Evolutionary conservation across 2,113 vertebrate genomes (phyloP), one percentile per base, ranked within the genome.

Genomic region (Anguilla japonica): DNA sequence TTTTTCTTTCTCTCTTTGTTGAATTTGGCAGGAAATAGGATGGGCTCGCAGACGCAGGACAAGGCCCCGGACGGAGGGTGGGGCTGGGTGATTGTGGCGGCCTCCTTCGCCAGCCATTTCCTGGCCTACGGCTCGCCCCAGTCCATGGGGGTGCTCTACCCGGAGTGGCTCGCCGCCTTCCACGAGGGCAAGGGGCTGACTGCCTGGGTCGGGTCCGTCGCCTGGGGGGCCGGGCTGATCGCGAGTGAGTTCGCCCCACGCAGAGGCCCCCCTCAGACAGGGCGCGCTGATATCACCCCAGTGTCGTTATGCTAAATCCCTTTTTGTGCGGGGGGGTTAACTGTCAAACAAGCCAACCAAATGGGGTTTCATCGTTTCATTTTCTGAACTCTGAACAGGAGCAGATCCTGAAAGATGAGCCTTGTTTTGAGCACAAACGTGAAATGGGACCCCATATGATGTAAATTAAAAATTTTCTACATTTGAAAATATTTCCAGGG

Each of bases 151-250:
- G 96, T 98, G 86, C 89, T 98, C 18, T 98, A 97, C 41, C 67
- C 97, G 7, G 96, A 97, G 84, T 98, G 97, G 97, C 89, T 98
- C 89, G 95, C 95, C 43, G 87, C 91, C 41, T 98, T 97, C 85
- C 94, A 96, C 87, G 96, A 97, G 93, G 95, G 97, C 7, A 98
- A 98, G 89, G 96, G 97, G 46, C 96, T 95, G 91, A 98, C 97
- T 29, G 97, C 97, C 5, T 98, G 96, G 97, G 95, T 98, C 18
- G 97, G 97, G 78, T 98, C 97, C 0, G 94, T 98, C 0, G 97
- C 96, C 41, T 96, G 94, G 88, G 97, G 97, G 88, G 94, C 97
- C 0, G 97, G 97, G 85, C 94, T 98, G 90, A 96, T 97, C 91
- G 96, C 96, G 94, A 97, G 97, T 98, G 95, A 96, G 96, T 94